Evolutionary conservation across 2,113 vertebrate species (phyloP).

Genomic region (Strix aluco): DNA sequence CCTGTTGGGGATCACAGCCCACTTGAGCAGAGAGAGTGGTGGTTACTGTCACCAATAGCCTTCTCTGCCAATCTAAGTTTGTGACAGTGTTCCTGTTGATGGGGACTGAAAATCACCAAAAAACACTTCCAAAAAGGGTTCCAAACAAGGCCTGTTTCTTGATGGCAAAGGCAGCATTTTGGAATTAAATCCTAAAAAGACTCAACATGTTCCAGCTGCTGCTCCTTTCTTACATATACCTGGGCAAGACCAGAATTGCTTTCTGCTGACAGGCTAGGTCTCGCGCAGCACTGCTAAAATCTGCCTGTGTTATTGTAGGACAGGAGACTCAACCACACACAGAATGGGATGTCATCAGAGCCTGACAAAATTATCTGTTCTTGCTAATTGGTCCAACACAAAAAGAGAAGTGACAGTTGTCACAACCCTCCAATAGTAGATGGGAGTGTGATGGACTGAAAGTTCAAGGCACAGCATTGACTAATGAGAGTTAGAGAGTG

Average conservation of each 20-base stretch:
- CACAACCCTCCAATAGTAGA: neutral
- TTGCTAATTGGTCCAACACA: neutral
- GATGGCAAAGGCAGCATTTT: neutral
- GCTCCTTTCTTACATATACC: neutral
- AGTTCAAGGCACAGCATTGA: neutral
- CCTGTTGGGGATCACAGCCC: neutral
- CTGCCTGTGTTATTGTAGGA: neutral
- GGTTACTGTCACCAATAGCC: neutral
- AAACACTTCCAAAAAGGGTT: neutral
- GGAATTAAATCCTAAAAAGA: neutral
- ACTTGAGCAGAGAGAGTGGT: neutral
- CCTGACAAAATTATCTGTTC: neutral
- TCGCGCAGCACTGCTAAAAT: neutral
- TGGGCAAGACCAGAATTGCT: neutral
- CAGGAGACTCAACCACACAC: neutral
- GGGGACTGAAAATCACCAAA: neutral
- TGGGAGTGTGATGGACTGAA: neutral
- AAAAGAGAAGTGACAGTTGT: slow-evolving; percentile 24
- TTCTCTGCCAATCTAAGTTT: neutral
- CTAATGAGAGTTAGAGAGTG: neutral
- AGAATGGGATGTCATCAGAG: slow-evolving; percentile 2
- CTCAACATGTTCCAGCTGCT: neutral
- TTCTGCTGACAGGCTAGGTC: neutral
- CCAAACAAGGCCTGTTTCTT: neutral
- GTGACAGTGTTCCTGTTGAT: neutral